phyloP scores from a whole-genome alignment of 2,797 vertebrate genomes.

The Cheirogaleus major region DNA sequence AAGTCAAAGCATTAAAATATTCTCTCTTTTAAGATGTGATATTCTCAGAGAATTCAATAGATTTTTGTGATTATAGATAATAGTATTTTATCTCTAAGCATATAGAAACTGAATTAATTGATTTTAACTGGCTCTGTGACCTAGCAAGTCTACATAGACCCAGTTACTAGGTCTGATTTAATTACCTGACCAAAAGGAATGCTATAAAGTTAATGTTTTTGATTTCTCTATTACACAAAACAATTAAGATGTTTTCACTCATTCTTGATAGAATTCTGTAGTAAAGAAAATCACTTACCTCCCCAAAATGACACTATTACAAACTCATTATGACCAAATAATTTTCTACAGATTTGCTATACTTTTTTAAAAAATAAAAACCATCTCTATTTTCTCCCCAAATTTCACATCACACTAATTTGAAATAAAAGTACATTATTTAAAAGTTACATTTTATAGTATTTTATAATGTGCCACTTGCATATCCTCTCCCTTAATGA shows the following conservation, averaged over 20 bases:
- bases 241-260: not conserved
- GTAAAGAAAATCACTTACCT: not conserved
- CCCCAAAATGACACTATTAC: not conserved
- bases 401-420: not conserved
- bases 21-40: not conserved
- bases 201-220: constrained; percentile 6
- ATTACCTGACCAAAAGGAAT: constrained; percentile 7
- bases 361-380: not conserved
- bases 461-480: not conserved
- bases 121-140: not conserved
- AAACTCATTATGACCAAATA: not conserved
- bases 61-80: not conserved
- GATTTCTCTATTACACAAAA: not conserved
- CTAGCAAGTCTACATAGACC: not conserved
- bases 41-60: not conserved
- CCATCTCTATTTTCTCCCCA: not conserved
- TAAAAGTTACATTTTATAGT: not conserved
- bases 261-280: not conserved
- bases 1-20: no score
- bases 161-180: not conserved
- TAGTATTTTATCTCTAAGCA: not conserved
- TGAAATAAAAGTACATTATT: not conserved
- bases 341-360: not conserved
- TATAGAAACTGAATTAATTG: not conserved
- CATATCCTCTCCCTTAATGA: not conserved